Conservation (phyloP, 1,140 invertebrate species). For the Cotesia chilonis region DNA sequence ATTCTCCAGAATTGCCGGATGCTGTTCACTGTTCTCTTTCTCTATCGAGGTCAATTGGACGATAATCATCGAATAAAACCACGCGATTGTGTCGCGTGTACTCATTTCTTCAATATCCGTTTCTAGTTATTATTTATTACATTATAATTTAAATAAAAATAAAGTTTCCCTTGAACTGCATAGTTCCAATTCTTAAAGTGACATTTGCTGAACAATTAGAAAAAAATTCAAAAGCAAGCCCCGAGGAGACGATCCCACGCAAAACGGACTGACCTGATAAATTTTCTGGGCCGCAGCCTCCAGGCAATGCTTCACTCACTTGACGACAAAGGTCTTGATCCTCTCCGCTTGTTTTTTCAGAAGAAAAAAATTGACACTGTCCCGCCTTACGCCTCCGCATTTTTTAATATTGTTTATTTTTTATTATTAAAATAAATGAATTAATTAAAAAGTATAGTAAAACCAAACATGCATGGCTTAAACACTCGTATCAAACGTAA, state of each 20-base stretch:
- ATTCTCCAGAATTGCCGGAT: not conserved
- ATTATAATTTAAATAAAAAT: too few relatives aligned
- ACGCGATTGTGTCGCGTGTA: conserved; percentile 12
- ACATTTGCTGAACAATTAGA: not conserved
- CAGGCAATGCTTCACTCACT: conserved; percentile 37
- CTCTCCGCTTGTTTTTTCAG: not conserved
- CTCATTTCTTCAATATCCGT: too few relatives aligned
- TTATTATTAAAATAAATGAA: too few relatives aligned
- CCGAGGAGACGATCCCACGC: conserved; percentile 43
- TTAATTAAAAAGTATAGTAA: too few relatives aligned
- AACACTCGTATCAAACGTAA: too few relatives aligned
- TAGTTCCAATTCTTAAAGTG: too few relatives aligned
- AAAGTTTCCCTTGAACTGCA: too few relatives aligned
- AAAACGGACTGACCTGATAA: conserved; percentile 34
- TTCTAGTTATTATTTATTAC: too few relatives aligned
- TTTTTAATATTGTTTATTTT: too few relatives aligned
- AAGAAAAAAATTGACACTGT: not conserved
- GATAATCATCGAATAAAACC: conserved; percentile 23
- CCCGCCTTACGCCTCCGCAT: too few relatives aligned
- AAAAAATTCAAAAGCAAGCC: not conserved
- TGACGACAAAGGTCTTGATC: conserved; percentile 13
- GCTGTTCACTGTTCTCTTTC: conserved; percentile 17
- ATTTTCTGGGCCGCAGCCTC: conserved; percentile 45
- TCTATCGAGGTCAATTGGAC: conserved; percentile 23
- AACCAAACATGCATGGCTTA: too few relatives aligned